Base-by-base conservation (phyloP, 1,140 invertebrate species). In the Subanguina moxae region DNA sequence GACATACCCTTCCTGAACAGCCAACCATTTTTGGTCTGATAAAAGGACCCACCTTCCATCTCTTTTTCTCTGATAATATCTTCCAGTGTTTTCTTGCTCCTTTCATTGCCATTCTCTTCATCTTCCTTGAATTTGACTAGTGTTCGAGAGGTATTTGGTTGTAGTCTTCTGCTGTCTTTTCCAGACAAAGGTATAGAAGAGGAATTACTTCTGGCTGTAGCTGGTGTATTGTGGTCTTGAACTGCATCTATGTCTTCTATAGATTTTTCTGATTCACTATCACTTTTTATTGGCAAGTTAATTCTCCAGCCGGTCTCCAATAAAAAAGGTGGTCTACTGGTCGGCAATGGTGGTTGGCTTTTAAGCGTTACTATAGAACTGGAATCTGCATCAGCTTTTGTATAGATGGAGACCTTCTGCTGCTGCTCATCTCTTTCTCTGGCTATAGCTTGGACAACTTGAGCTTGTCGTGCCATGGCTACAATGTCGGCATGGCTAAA, bases 61-160 rank as follows among this genome's bases (percentile, higher is more conserved):
- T 52, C 23, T 25, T 25, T 3, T 52, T 25, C 3, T 19, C 15
- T 52, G 8, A 21, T 52, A 8, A 19, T 19, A 21, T 52, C 48
- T 52, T 25, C 48, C 17, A 19, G 3, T 52, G 23, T 15, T 15
- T 52, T 52, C 17, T 19, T 52, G 48, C 23, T 25, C 48, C 17
- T 52, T 52, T 52, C 48, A 8, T 52, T 15, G n/a, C 48, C 48
- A 25, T 21, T 3, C 3, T 52, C 15, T 25, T 25, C 48, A 15
- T 52, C 48, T 21, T 52, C 48, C 48, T 52, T 52, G 48, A 52
- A 52, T 15, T 19, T 52, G 48, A 52, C 48, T 15, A 52, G 48
- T 25, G 48, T 3, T 1, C 23, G n/a, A 25, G 23, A 52, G 17
- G 48, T 7, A 25, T 52, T 15, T 52, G 11, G 43, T 13, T 45